phyloP scores from a whole-genome alignment of 2,797 vertebrate species.

The Saxicola maurus region DNA sequence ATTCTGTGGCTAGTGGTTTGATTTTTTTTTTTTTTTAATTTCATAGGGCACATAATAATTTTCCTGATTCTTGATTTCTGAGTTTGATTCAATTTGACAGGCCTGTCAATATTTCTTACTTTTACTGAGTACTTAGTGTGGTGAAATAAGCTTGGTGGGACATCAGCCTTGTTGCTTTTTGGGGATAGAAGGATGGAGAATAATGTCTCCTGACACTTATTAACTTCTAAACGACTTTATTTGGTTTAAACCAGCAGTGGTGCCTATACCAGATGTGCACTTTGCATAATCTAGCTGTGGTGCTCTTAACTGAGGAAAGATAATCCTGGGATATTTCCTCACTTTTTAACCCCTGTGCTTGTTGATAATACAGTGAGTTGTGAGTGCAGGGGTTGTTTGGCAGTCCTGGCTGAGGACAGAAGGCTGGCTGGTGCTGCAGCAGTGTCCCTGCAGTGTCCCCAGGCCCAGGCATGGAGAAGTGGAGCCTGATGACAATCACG shows the following conservation, averaged over 20 bases:
- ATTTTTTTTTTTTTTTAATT: background rate
- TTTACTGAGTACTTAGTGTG: background rate
- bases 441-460: background rate
- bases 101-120: background rate
- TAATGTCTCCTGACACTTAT: background rate
- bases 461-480: slow-evolving; percentile 80
- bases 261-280: background rate
- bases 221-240: background rate
- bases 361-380: fast-evolving
- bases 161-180: background rate
- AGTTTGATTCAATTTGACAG: background rate
- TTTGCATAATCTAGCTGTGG: fast-evolving
- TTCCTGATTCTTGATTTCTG: background rate
- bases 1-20: background rate
- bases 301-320: background rate
- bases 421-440: background rate
- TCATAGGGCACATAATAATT: background rate
- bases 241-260: background rate
- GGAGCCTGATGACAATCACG: slow-evolving; percentile 75
- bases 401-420: background rate
- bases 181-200: background rate
- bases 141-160: background rate
- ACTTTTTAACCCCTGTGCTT: too few species aligned
- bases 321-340: fast-evolving
- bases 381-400: fast-evolving